Evolutionary conservation across 2,888 invertebrate genomes (phyloP).

Genomic region (Netelia inedita): DNA sequence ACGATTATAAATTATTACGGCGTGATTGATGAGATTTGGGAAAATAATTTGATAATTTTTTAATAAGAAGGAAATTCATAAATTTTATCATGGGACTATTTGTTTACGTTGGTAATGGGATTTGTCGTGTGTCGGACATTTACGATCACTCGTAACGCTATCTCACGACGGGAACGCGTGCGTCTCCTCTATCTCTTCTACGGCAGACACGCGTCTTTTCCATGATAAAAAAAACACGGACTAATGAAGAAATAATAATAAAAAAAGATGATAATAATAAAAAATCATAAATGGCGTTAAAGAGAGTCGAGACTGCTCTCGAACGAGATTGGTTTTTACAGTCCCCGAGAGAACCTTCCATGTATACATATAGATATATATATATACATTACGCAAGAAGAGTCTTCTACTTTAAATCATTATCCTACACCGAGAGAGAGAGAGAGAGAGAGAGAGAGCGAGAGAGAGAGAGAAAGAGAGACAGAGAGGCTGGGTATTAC

Average conservation of each 20-base stretch:
- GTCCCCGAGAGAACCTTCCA: slow-evolving; percentile 1
- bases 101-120: slow-evolving; percentile 30
- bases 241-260: slow-evolving; percentile 1
- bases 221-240: background rate
- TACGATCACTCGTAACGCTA: slow-evolving; percentile 27
- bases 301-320: slow-evolving; percentile 3
- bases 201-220: slow-evolving; percentile 2
- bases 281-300: slow-evolving; percentile 40
- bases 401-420: slow-evolving; percentile 47
- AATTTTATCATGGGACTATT: background rate
- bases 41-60: no score
- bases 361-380: background rate
- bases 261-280: slow-evolving; percentile 1
- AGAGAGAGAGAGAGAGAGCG: slow-evolving; percentile 10
- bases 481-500: slow-evolving; percentile 47
- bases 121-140: slow-evolving; percentile 10
- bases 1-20: no score
- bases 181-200: background rate
- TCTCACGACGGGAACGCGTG: slow-evolving; percentile 2
- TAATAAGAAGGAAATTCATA: no score
- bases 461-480: slow-evolving; percentile 1
- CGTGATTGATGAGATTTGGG: no score
- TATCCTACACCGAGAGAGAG: slow-evolving; percentile 24
- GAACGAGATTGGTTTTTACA: slow-evolving; percentile 36
- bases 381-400: slow-evolving; percentile 47